phyloP scores from a whole-genome alignment of 2,113 vertebrate species.

The Erinaceus europaeus region DNA sequence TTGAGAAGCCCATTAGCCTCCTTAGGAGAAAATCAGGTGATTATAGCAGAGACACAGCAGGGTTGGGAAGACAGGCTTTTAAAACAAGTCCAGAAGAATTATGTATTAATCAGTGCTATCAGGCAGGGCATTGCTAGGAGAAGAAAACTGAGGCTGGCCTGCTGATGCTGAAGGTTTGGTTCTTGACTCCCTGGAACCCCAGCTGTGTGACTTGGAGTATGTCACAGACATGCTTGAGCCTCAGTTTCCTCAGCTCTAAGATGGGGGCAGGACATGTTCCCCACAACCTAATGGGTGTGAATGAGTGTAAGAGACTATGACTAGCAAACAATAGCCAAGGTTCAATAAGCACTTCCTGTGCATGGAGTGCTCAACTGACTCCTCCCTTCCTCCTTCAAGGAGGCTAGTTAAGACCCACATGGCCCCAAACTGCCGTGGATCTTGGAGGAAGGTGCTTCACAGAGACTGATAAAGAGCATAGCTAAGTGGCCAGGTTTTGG shows the following conservation, averaged over 20 bases:
- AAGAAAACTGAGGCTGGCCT: background rate
- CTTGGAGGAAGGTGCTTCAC: background rate
- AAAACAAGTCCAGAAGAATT: background rate
- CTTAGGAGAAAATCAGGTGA: background rate
- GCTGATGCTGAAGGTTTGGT: background rate
- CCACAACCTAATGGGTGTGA: background rate
- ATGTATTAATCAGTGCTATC: background rate
- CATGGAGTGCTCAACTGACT: background rate
- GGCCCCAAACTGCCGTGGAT: background rate
- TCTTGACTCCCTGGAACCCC: background rate
- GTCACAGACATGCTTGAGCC: background rate
- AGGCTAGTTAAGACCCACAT: background rate
- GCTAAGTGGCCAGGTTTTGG: background rate
- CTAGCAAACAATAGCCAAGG: background rate
- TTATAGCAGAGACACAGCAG: background rate
- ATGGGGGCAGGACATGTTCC: too few species aligned
- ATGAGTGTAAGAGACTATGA: background rate
- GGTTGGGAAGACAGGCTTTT: background rate
- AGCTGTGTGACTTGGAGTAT: background rate
- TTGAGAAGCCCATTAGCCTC: background rate
- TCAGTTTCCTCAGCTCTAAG: background rate
- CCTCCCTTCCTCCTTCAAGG: background rate
- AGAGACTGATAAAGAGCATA: fast-evolving
- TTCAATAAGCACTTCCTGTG: background rate
- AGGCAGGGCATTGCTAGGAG: background rate